Conservation (phyloP, 2,888 invertebrate genomes). For the Pediacus dermestoides region DNA sequence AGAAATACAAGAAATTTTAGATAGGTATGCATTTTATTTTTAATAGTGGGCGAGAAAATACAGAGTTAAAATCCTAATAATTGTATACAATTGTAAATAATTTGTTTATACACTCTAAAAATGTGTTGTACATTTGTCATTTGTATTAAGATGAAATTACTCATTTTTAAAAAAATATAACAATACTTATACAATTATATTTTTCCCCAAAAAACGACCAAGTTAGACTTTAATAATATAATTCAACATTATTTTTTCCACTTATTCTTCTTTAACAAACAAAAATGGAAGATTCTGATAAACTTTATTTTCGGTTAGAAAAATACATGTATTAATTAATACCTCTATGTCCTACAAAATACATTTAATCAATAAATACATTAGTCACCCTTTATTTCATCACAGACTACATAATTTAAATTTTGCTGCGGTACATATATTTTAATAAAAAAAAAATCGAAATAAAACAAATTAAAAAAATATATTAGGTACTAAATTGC, state of each 20-base stretch:
- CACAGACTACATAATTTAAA: constrained; percentile 49
- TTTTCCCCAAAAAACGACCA: constrained; percentile 36
- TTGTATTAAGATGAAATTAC: constrained; percentile 41
- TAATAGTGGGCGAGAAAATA: constrained; percentile 44
- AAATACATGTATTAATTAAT: constrained; percentile 47
- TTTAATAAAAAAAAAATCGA: too few species aligned
- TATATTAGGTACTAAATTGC: constrained; percentile 3
- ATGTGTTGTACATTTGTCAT: constrained; percentile 45
- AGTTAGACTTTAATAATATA: constrained; percentile 41
- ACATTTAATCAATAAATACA: constrained; percentile 47
- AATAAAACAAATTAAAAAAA: too few species aligned
- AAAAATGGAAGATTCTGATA: constrained; percentile 44
- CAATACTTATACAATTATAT: constrained; percentile 41
- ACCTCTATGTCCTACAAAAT: constrained; percentile 35
- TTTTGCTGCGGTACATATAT: constrained; percentile 34
- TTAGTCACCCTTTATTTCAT: constrained; percentile 51
- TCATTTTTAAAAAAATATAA: constrained; percentile 40
- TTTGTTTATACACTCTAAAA: constrained; percentile 33
- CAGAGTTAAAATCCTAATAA: constrained; percentile 40
- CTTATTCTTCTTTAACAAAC: constrained; percentile 40
- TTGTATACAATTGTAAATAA: constrained; percentile 44
- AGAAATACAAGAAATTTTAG: constrained; percentile 2
- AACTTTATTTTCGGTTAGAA: constrained; percentile 41
- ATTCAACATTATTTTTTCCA: too few species aligned
- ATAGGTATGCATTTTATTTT: constrained; percentile 31